Percentiles rank a stretch among this genome's conserved stretches.
These are phyloP conservation scores for Dryococelus australis DNA, from an alignment of 2,888 invertebrate species.

Conservation along the genomic window DNA sequence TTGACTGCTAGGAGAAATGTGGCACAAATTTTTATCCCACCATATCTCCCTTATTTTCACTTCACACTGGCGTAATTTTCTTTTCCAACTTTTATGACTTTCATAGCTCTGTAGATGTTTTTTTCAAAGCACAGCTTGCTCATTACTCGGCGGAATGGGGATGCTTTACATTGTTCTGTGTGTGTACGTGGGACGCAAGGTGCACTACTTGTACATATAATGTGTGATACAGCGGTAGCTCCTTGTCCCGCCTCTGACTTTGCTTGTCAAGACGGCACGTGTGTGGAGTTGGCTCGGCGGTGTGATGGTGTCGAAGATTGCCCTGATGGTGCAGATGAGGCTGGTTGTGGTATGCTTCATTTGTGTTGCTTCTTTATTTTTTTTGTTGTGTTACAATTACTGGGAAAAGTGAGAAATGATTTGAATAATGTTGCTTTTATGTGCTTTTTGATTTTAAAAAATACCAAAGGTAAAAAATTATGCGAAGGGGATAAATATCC, in stretches of 20 bases:
- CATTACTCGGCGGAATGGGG: background rate
- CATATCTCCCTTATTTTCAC: too few relatives aligned
- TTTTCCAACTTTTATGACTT: too few relatives aligned
- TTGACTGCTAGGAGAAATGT: too few relatives aligned
- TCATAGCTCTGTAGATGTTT: too few relatives aligned
- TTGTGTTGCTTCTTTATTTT: background rate
- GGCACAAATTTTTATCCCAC: too few relatives aligned
- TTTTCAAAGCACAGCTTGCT: background rate
- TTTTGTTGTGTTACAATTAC: background rate
- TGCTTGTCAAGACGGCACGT: constrained; percentile 68
- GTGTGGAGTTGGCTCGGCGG: constrained; percentile 62
- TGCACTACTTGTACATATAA: background rate
- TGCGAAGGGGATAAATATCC: too few relatives aligned
- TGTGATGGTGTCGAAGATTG: constrained; percentile 71
- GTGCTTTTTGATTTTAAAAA: too few relatives aligned
- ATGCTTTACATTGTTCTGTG: background rate
- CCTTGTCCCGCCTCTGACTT: constrained; percentile 65
- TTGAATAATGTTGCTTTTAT: too few relatives aligned
- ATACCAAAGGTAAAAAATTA: too few relatives aligned
- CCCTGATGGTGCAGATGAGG: constrained; percentile 72
- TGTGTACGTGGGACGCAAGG: constrained; percentile 34
- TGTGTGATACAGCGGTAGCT: constrained; percentile 36
- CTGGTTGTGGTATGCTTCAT: constrained; percentile 60
- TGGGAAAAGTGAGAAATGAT: too few relatives aligned
- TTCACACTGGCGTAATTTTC: too few relatives aligned